Conservation (phyloP, 1,140 invertebrate genomes). For the Melanaphis sacchari region DNA sequence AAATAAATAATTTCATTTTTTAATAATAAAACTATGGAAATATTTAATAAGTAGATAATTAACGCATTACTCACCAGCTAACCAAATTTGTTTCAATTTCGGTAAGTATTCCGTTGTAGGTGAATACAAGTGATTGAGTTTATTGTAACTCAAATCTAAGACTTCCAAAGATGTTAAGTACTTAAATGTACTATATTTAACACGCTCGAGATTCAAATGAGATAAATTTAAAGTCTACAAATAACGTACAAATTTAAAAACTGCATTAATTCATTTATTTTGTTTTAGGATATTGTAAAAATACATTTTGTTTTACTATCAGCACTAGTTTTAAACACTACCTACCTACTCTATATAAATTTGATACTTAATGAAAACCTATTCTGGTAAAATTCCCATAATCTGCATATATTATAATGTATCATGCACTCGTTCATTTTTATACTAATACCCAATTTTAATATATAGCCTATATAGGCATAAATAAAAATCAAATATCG, state of each 20-base stretch:
- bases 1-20: neutral
- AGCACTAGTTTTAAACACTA: neutral
- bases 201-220: conserved; percentile 34
- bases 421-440: neutral
- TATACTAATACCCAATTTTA: neutral
- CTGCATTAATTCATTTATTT: neutral
- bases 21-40: neutral
- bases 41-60: neutral
- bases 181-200: conserved; percentile 50
- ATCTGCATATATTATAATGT: neutral
- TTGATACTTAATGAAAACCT: neutral
- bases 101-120: conserved; percentile 18
- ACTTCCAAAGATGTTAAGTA: conserved; percentile 51
- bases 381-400: neutral
- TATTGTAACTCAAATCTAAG: conserved; percentile 59
- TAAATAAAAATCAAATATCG: neutral
- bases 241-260: neutral
- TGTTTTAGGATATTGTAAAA: neutral
- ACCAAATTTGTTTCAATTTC: conserved; percentile 56
- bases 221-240: conserved; percentile 58
- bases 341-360: neutral
- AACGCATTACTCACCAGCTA: conserved; percentile 58
- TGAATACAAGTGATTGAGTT: conserved; percentile 45
- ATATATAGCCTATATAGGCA: neutral
- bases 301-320: neutral